Percentiles rank a stretch among this genome's conserved stretches.
Conservation (phyloP, 2,888 invertebrate genomes). For the Euspilapteryx auroguttella region DNA sequence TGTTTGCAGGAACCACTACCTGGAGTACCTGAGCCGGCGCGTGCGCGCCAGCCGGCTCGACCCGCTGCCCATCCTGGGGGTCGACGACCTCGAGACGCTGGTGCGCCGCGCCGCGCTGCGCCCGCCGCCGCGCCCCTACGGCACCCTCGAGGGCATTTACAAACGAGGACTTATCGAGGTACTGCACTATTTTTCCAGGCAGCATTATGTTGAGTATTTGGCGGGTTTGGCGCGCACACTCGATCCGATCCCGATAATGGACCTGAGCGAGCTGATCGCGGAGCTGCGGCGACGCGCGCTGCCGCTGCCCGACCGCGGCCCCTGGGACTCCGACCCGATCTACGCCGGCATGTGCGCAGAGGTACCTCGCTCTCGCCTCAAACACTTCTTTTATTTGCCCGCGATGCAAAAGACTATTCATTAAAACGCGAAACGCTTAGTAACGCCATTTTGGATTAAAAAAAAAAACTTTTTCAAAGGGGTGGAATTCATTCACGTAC, state of each 20-base stretch:
- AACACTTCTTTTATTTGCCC: too few relatives aligned
- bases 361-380: constrained; percentile 55
- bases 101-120: constrained; percentile 73
- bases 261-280: constrained; percentile 82
- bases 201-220: constrained; percentile 95
- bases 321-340: constrained; percentile 81
- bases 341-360: constrained; percentile 84
- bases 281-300: constrained; percentile 85
- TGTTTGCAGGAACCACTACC: constrained; percentile 79
- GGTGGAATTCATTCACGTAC: too few relatives aligned
- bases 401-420: too few relatives aligned
- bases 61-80: constrained; percentile 73
- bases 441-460: too few relatives aligned
- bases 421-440: too few relatives aligned
- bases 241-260: constrained; percentile 89
- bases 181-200: constrained; percentile 61
- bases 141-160: constrained; percentile 68
- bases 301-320: constrained; percentile 78
- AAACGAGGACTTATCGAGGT: constrained; percentile 67
- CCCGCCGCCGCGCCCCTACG: constrained; percentile 76
- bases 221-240: constrained; percentile 83
- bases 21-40: constrained; percentile 83
- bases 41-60: constrained; percentile 75
- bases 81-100: constrained; percentile 82
- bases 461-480: too few relatives aligned